Base-by-base conservation (phyloP, 2,888 invertebrate species). In the Leptinotarsa peninsularis region DNA sequence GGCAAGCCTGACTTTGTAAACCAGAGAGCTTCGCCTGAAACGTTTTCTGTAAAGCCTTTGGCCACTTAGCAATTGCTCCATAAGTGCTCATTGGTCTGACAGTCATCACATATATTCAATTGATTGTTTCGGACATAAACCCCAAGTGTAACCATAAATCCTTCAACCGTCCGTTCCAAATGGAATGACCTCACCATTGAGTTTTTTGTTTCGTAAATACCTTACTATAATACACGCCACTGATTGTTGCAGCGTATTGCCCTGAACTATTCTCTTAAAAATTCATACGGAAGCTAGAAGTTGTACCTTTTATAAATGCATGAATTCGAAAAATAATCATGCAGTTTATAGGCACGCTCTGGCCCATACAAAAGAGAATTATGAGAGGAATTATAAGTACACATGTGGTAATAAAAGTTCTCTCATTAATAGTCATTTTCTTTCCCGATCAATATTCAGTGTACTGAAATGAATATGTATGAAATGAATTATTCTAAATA, bases 231-330 rank as follows among this genome's bases (percentile, higher is more conserved):
- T 13, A 21, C 14, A 23, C 58, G 23, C 58, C 58, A 58, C 23
- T 58, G 58, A 23, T 15, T 58, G 58, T 21, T 23, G 21, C 14
- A 23, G 4, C 14, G 23, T 23, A 14, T 23, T 14, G 15, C 13
- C 21, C 27, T 27, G 4, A 58, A 23, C 21, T 21, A 58, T 58
- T 21, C 14, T 23, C 21, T 15, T 15, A 27, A 23, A 58, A 58
- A 21, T 23, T 15, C 4, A 58, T 23, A 58, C 23, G 58, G 23
- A 58, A 58, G 21, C 4, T 23, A 27, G 58, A 58, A 23, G 58
- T 58, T 58, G 23, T 58, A 23, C 58, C 23, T 58, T 58, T 58
- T 15, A 58, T 58, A 58, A 58, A 58, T 58, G 58, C 58, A 58
- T 58, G 23, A 23, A 23, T 58, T 27, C 27, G 27, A 58, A 58